Percentiles rank a stretch among this genome's conserved stretches.
Evolutionary conservation across 1,140 invertebrate species (phyloP).

Genomic region (Euwallacea similis): DNA sequence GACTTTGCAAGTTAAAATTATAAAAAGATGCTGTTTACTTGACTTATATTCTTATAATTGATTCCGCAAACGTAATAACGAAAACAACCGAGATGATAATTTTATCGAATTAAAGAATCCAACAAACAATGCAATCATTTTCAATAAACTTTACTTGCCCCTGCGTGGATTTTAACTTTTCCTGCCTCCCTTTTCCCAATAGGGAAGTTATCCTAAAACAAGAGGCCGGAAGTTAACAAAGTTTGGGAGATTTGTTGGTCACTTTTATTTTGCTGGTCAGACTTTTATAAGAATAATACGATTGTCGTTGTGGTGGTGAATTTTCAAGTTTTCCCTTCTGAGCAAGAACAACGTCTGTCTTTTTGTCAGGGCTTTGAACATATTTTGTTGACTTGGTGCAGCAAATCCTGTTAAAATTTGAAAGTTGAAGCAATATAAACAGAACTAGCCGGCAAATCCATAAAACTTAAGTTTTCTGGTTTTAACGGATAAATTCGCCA

Average conservation of each 20-base stretch:
- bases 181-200: conserved; percentile 15
- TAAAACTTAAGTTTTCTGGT: not conserved
- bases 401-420: too few relatives aligned
- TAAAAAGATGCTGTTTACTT: too few relatives aligned
- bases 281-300: conserved; percentile 28
- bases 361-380: too few relatives aligned
- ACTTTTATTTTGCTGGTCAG: conserved; percentile 25
- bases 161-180: conserved; percentile 7
- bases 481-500: not conserved
- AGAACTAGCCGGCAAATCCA: not conserved
- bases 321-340: not conserved
- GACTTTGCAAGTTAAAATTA: too few relatives aligned
- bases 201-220: conserved; percentile 25
- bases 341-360: too few relatives aligned
- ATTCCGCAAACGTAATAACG: too few relatives aligned
- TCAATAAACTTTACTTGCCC: conserved; percentile 9
- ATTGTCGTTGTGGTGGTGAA: conserved; percentile 6
- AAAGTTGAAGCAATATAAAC: not conserved
- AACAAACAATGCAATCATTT: not conserved
- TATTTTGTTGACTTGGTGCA: too few relatives aligned
- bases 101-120: too few relatives aligned
- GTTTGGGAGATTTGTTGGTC: conserved; percentile 29
- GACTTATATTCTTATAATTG: too few relatives aligned
- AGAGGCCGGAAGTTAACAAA: conserved; percentile 28
- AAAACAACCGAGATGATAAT: too few relatives aligned